Evolutionary conservation across 2,797 vertebrate species (phyloP), one percentile per base, ranked within the genome.

Genomic region (Macroramphosus scolopax): DNA sequence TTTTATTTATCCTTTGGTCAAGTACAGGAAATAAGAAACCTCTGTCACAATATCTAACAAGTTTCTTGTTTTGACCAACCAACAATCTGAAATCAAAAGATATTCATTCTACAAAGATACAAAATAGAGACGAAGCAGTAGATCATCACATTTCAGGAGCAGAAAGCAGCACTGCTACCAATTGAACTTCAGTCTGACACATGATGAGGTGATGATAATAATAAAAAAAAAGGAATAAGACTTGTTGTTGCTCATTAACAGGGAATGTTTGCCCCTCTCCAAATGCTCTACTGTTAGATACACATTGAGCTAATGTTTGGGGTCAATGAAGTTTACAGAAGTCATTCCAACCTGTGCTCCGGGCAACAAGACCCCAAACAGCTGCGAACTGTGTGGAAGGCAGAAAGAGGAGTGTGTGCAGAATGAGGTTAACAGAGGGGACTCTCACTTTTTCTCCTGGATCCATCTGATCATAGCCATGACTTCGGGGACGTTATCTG

Each of bases 401-500:
- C 18, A 6, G 6, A 14, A 17, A 17, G 12, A 11, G 36, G 18
- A 15, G 15, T n/a, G n/a, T n/a, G n/a, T n/a, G n/a, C n/a, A n/a
- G n/a, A n/a, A n/a, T n/a, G n/a, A n/a, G n/a, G n/a, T n/a, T n/a
- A n/a, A 11, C 26, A 16, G 0, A 5, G 20, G 16, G 20, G 3
- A 72, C 88, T 85, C 88, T 85, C 85, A 98, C 95, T 89, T 92
- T 75, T 95, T 95, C 59, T 91, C 86, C 51, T 78, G 75, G 68
- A 98, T 96, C 97, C 96, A 99, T 10, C 68, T 86, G 13, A 95
- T 95, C 49, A 98, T 82, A 26, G 95, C 94, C 28, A 40, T 57
- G 47, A 92, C 92, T 73, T 99, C 97, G 0, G 97, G 96, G 16
- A 93, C 62, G 0, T 56, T 54, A 6, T 86, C 77, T 17, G 78